Evolutionary conservation across 2,797 vertebrate genomes (phyloP), one percentile per base, ranked within the genome.

Genomic region (Apogon talboti): DNA sequence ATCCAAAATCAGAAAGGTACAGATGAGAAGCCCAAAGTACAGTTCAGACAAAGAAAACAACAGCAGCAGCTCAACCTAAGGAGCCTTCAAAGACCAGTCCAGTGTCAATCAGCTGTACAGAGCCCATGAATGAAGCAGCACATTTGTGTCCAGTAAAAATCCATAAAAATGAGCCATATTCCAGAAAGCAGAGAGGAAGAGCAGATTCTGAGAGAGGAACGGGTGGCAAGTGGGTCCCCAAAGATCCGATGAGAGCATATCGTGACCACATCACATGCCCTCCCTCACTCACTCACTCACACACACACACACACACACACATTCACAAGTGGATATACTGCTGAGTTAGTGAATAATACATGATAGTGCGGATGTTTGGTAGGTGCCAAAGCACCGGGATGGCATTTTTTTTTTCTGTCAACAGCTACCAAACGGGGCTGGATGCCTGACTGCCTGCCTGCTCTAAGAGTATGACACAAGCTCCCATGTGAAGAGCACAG

Each of bases 351-450:
- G 77, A 87, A 88, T 94, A 93, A 95, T 95, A 94, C 94, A 96
- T 95, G 94, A 95, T 94, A 91, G 90, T 72, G 78, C 75, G 74
- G 86, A 90, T 87, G 78, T 79, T 80, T 50, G 74, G 57, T 76
- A 78, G 76, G 77, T 85, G 85, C 84, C 79, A 87, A 83, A 87
- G 74, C 94, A 93, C 90, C 89, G 75, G 87, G 93, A 94, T 93
- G 93, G 93, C 90, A 93, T 81, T 60, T 47, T 83, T 90, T 90
- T 47, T 83, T 91, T 92, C 91, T 93, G 89, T 94, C 92, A 93
- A 93, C 90, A 92, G 93, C 94, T 94, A 93, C 94, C 93, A 95
- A 95, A 96, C 94, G 94, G 95, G 93, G 91, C 93, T 85, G 74
- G 38, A 73, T 74, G 66, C 75, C 74, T 91, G 33, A 42, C 63